A percentile compares a stretch with the other conserved stretches of the same genome.
Conservation (phyloP, 2,113 vertebrate species). For the Cinclus cinclus region DNA sequence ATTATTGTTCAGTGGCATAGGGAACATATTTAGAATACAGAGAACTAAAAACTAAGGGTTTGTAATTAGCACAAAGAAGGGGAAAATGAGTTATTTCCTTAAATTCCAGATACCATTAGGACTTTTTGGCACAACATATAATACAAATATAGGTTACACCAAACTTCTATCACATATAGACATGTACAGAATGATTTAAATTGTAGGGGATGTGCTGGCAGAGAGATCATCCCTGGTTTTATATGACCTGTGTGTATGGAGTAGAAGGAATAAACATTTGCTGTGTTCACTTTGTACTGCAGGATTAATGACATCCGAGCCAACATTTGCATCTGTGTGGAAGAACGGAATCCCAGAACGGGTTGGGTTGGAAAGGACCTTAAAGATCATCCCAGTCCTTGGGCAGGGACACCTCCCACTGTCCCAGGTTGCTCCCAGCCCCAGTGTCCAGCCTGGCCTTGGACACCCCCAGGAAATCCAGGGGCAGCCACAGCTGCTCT, state of each 20-base stretch:
- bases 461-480: neutral
- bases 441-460: rapidly evolving
- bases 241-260: rapidly evolving
- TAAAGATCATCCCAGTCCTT: neutral
- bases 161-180: rapidly evolving
- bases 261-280: rapidly evolving
- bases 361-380: neutral
- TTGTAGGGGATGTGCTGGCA: rapidly evolving
- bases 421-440: rapidly evolving
- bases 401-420: neutral
- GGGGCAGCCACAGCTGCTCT: neutral
- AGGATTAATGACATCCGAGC: neutral
- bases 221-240: neutral
- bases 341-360: neutral
- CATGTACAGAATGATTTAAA: rapidly evolving
- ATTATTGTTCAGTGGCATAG: neutral
- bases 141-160: rapidly evolving
- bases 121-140: neutral
- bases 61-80: neutral
- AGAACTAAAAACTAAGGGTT: neutral
- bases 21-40: neutral
- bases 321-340: rapidly evolving
- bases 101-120: neutral
- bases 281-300: neutral
- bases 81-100: neutral